These are phyloP conservation scores for Yponomeuta evonymella DNA, from an alignment of 2,888 invertebrate genomes.

Conservation along the genomic window DNA sequence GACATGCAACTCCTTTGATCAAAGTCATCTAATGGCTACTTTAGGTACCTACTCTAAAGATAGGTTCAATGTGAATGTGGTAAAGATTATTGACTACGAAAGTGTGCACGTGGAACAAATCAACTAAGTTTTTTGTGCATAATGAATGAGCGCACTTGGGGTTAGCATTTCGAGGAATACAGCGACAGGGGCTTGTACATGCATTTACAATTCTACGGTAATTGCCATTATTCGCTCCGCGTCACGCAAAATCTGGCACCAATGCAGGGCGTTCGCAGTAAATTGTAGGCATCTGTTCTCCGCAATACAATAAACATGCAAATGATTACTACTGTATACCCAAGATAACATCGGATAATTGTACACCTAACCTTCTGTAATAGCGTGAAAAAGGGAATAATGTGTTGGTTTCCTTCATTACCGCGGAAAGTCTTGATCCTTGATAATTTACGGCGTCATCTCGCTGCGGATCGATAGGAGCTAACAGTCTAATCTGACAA, in stretches of 20 bases:
- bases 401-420: neutral
- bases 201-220: slow-evolving; percentile 1
- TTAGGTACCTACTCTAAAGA: neutral
- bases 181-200: neutral
- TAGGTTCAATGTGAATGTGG: neutral
- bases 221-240: neutral
- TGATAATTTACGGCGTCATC: neutral
- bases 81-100: neutral
- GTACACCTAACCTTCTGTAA: neutral
- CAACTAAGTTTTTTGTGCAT: neutral
- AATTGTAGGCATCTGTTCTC: slow-evolving; percentile 13
- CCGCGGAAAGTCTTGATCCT: neutral
- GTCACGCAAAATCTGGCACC: slow-evolving; percentile 8
- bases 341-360: slow-evolving; percentile 10
- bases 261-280: neutral
- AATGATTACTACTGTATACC: neutral
- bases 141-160: neutral
- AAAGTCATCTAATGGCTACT: slow-evolving; percentile 3
- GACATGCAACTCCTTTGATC: slow-evolving; percentile 36
- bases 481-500: neutral
- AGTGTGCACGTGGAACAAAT: neutral
- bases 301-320: slow-evolving; percentile 3
- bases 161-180: neutral
- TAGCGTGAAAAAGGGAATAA: neutral
- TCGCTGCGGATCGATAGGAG: neutral